These are phyloP conservation scores for Cricetomys ansorgei DNA, from an alignment of 2,113 vertebrate genomes.

Conservation along the genomic window DNA sequence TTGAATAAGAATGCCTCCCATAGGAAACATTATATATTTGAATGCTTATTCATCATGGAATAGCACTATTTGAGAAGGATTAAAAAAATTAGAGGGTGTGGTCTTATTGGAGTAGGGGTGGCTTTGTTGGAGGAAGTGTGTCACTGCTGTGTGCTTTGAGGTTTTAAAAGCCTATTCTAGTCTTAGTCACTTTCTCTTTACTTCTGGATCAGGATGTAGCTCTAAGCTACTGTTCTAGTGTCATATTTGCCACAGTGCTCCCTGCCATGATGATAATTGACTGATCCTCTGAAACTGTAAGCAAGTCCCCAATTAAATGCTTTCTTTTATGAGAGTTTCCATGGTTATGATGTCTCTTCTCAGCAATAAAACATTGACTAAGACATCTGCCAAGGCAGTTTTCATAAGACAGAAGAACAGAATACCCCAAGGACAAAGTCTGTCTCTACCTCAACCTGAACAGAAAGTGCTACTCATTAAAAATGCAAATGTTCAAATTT, in stretches of 20 bases:
- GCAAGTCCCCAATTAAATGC: background rate
- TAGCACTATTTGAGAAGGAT: background rate
- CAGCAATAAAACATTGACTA: background rate
- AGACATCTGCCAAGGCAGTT: background rate
- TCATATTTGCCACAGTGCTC: no score
- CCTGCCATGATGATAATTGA: background rate
- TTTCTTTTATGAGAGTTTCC: background rate
- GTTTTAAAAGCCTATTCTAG: background rate
- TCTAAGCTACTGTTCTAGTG: background rate
- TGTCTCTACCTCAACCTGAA: background rate
- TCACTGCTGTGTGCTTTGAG: background rate
- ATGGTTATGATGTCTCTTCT: background rate
- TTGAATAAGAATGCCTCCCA: background rate
- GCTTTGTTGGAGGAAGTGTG: background rate
- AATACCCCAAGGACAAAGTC: background rate
- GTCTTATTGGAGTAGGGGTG: background rate
- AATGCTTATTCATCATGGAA: background rate
- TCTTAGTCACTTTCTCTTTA: background rate
- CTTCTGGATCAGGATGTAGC: background rate
- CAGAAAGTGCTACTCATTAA: background rate
- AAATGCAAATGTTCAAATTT: background rate
- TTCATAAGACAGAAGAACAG: background rate
- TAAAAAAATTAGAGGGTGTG: background rate
- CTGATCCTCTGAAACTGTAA: background rate
- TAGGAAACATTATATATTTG: background rate